Base-by-base conservation (phyloP, 1,140 invertebrate species). In the Drosophila rufa region DNA sequence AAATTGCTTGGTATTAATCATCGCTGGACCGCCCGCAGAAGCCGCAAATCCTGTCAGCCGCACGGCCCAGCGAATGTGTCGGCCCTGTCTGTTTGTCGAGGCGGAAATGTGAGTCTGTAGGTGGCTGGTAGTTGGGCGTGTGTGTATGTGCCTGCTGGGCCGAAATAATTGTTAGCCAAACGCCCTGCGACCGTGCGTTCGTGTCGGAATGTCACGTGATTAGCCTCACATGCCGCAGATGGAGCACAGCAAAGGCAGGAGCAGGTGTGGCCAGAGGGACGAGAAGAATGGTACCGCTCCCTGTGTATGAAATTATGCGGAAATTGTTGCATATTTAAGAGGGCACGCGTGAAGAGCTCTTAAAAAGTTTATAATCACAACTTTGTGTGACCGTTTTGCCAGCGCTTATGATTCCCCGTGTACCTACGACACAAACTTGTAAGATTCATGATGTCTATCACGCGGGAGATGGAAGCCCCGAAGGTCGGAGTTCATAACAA, bases 301-400 rank as follows among this genome's bases (percentile, higher is more conserved):
- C 60, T 55, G 82, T 69, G 22, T 60, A 79, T 67, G 82, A 86
- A 86, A 86, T 86, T 79, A 86, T 86, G 82, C 83, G 82, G 79
- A 82, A 86, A 82, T 82, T 86, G 82, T 86, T 86, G 82, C 82
- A 86, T 86, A 86, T 82, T 86, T 86, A 86, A 86, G 82, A 69
- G 82, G 75, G 79, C 75, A 82, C 79, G 83, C 83, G 79, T 82
- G 70, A 82, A 79, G 71, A 66, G 68, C 69, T 81, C 75, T 79
- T 82, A 53, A 81, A 85, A 85, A 85, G 47, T 81, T 81, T 75
- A 67, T 75, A 76, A 67, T 76, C 71, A 58, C 60, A 76, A 59
- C 40, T 59, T 66, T 76, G 71, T 76, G 47, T 43, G 42, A 75
- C 46, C 53, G 55, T 76, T 75, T 74, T 57, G 71, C 43, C 14